Percentiles rank a stretch among this genome's conserved stretches.
These are phyloP conservation scores for Zosterops pallidus DNA, from an alignment of 2,113 vertebrate genomes.

Conservation along the genomic window DNA sequence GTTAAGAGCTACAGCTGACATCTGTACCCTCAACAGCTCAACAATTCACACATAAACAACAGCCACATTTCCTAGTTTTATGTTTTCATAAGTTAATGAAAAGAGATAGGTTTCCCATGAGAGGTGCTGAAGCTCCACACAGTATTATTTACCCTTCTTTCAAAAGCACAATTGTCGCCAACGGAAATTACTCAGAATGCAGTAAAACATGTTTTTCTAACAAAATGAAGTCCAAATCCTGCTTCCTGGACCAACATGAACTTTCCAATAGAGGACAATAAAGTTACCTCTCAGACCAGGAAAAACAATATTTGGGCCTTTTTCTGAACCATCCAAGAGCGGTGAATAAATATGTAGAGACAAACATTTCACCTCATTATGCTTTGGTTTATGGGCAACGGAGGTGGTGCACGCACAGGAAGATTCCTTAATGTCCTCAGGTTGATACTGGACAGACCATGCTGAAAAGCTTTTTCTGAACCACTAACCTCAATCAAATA, in stretches of 20 bases:
- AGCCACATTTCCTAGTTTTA: not conserved
- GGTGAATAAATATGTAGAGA: not conserved
- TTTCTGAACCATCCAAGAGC: not conserved
- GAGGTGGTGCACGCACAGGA: not conserved
- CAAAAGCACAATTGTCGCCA: not conserved
- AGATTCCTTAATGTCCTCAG: not conserved
- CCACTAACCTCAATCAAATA: not conserved
- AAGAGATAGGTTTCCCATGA: slow-evolving; percentile 1
- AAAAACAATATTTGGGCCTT: not conserved
- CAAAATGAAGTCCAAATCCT: not conserved
- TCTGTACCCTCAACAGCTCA: not conserved
- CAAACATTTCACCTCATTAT: not conserved
- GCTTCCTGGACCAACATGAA: not conserved
- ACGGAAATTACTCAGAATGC: slow-evolving; percentile 43
- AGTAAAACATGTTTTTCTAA: slow-evolving; percentile 55
- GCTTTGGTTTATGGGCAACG: not conserved
- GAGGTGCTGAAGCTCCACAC: not conserved
- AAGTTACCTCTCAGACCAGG: not conserved
- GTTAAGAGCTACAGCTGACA: not conserved
- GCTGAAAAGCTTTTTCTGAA: not conserved
- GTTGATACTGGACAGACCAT: not conserved
- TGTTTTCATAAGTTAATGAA: slow-evolving; percentile 11
- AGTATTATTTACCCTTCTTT: slow-evolving; percentile 3
- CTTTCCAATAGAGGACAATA: slow-evolving; percentile 19
- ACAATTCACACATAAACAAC: not conserved